Conservation (phyloP, 2,797 vertebrate genomes). For the Emydoidea blandingii region DNA sequence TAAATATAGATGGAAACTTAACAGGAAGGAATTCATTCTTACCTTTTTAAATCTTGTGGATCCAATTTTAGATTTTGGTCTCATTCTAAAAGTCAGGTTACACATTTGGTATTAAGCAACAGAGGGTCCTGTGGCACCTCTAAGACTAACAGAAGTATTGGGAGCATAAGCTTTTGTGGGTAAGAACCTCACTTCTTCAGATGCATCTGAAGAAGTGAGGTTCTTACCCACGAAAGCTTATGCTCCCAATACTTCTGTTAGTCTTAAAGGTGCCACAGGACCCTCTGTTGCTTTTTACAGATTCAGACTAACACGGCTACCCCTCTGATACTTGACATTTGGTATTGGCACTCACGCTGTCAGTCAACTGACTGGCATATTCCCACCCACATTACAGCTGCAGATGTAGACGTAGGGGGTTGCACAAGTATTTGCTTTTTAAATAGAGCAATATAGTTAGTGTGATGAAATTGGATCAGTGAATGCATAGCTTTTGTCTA, state of each 20-base stretch:
- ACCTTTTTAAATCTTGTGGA: neutral
- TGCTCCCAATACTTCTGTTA: too few relatives aligned
- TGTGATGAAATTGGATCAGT: neutral
- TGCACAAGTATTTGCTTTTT: conserved; percentile 8
- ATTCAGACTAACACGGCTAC: too few relatives aligned
- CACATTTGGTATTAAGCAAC: neutral
- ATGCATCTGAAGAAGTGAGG: too few relatives aligned
- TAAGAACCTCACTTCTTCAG: too few relatives aligned
- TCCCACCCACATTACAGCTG: neutral
- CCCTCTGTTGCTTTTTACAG: too few relatives aligned
- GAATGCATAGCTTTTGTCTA: neutral
- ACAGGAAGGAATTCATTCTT: neutral
- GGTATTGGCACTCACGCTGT: neutral
- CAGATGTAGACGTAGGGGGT: neutral
- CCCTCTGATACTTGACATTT: too few relatives aligned
- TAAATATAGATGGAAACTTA: neutral
- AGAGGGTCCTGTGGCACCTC: too few relatives aligned
- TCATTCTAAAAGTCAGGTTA: neutral
- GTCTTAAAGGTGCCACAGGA: too few relatives aligned
- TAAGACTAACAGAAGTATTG: too few relatives aligned
- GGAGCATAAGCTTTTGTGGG: too few relatives aligned
- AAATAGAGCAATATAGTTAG: neutral
- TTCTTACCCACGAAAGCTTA: too few relatives aligned
- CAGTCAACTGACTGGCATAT: neutral
- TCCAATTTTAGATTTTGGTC: neutral